These are phyloP conservation scores for Cephus sareptanus DNA, from an alignment of 2,888 invertebrate species.

Conservation along the genomic window DNA sequence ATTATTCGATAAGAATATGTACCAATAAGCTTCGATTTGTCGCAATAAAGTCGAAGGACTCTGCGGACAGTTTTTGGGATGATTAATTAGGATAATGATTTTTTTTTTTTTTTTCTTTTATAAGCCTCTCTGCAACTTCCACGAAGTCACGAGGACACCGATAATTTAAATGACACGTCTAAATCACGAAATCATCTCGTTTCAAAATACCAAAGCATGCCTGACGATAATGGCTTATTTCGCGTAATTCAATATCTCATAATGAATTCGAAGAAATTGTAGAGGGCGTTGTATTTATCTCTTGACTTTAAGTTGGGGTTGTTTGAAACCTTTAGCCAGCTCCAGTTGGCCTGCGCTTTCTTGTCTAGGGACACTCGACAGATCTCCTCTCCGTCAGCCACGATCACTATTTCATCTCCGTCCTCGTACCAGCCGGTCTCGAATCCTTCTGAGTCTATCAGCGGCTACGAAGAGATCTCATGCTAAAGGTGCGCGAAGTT, in stretches of 20 bases:
- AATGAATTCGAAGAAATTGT: constrained; percentile 10
- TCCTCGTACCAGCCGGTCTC: constrained; percentile 73
- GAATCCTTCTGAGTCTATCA: constrained; percentile 39
- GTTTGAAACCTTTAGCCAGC: constrained; percentile 74
- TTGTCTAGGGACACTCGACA: constrained; percentile 74
- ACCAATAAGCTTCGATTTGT: neutral
- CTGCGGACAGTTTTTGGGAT: neutral
- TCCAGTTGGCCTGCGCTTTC: constrained; percentile 74
- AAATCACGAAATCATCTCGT: neutral
- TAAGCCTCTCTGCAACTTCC: neutral
- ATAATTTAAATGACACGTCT: neutral
- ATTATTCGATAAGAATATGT: neutral
- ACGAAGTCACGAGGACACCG: neutral
- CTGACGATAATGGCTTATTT: neutral
- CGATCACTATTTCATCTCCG: constrained; percentile 69
- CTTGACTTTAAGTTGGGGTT: constrained; percentile 14
- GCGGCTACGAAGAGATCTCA: constrained; percentile 40
- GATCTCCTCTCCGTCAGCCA: constrained; percentile 74
- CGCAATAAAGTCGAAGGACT: neutral
- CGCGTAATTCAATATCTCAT: neutral
- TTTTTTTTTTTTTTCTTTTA: neutral
- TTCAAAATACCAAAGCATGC: neutral
- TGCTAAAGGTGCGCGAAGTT: neutral
- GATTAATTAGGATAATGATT: neutral
- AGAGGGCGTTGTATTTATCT: constrained; percentile 13